phyloP scores from a whole-genome alignment of 2,797 vertebrate genomes.

The Neosilurus mollespiculum region DNA sequence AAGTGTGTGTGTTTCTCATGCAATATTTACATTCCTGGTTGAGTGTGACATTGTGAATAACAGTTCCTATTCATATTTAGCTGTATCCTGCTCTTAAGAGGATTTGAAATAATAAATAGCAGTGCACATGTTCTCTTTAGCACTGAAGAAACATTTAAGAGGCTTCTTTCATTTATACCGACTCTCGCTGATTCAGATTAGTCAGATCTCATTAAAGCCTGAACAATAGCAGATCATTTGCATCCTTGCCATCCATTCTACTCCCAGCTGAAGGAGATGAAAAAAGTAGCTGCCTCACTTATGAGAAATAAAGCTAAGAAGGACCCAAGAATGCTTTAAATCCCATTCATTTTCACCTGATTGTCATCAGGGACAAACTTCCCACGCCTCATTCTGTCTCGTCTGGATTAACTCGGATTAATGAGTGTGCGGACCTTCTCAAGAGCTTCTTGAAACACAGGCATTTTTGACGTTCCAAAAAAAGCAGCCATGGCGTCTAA shows the following conservation, averaged over 20 bases:
- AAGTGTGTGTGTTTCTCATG: not conserved
- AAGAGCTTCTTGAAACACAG: not conserved
- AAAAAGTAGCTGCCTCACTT: not conserved
- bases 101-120: constrained; percentile 30
- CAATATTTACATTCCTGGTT: not conserved
- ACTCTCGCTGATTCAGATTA: constrained; percentile 16
- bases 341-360: constrained; percentile 1
- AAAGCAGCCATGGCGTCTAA: not conserved
- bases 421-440: constrained; percentile 11
- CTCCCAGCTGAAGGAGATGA: constrained; percentile 1
- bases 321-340: constrained; percentile 15
- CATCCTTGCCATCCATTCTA: constrained; percentile 8
- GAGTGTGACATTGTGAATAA: not conserved
- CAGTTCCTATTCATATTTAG: constrained; percentile 29
- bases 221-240: constrained; percentile 31
- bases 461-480: not conserved
- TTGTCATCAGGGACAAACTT: constrained; percentile 12
- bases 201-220: constrained; percentile 41
- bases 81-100: constrained; percentile 17
- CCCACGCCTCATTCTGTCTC: not conserved
- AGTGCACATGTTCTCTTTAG: constrained; percentile 23
- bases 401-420: constrained; percentile 26
- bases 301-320: constrained; percentile 6
- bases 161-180: constrained; percentile 5
- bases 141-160: not conserved